Evolutionary conservation across 2,888 invertebrate species (phyloP).

Genomic region (Apamea crenata): DNA sequence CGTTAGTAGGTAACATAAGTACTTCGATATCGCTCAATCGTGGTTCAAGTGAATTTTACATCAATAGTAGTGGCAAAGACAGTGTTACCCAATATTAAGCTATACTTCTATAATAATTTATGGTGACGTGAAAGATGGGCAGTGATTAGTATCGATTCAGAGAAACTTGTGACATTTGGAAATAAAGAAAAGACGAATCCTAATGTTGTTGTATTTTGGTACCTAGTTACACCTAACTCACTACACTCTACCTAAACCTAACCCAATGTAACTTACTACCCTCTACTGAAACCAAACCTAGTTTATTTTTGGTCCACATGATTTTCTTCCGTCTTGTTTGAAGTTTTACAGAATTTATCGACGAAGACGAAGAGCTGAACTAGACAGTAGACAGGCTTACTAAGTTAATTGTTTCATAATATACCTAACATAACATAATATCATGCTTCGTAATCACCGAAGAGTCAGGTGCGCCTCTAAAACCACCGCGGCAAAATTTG

Average conservation of each 20-base stretch:
- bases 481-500: too few relatives aligned
- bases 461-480: not conserved
- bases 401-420: not conserved
- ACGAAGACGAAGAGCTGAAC: not conserved
- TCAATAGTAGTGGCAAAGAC: constrained; percentile 39
- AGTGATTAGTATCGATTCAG: constrained; percentile 1
- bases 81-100: constrained; percentile 55
- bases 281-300: not conserved
- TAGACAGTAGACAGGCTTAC: not conserved
- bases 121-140: constrained; percentile 21
- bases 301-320: not conserved
- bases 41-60: constrained; percentile 16
- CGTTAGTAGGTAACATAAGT: not conserved
- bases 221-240: not conserved
- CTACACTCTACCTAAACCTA: not conserved
- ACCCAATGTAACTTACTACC: not conserved
- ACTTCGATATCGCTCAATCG: not conserved
- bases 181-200: not conserved
- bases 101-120: constrained; percentile 27
- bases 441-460: not conserved
- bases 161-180: not conserved
- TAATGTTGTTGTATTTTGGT: not conserved
- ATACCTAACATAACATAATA: not conserved
- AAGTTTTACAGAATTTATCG: not conserved
- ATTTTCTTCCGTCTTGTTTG: not conserved